Base-by-base conservation (phyloP, 2,888 invertebrate genomes). In the Apotomis capreana region DNA sequence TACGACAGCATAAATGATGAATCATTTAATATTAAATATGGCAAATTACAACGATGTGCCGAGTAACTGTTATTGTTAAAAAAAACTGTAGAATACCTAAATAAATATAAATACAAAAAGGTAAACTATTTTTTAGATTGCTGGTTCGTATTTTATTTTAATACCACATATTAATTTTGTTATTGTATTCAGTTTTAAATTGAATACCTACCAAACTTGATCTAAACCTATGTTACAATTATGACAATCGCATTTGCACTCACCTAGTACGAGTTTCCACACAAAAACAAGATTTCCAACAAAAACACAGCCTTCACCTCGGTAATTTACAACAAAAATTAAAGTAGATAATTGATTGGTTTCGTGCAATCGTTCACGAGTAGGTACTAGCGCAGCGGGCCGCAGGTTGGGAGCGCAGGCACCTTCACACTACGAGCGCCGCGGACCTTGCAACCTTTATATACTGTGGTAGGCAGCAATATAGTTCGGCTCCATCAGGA, bases 381-480 rank as follows among this genome's bases (percentile, higher is more conserved):
- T n/a, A n/a, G n/a, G n/a, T 65, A 51, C 46, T 55, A 54, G 65
- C 67, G 67, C 78, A 78, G 77, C 80, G 76, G 76, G 75, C 80
- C 79, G 80, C 83, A 76, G 78, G 83, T 78, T 74, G 83, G 76
- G 79, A 74, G 77, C 84, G 78, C 78, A 76, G 87, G 70, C 81
- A 78, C 77, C 71, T 77, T 81, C 79, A 79, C 84, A 89, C 89
- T 90, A 88, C 89, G 86, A 84, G 83, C 83, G 83, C 85, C 81
- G 83, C 81, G 79, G 76, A 79, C 80, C 84, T 82, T 81, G 78
- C 79, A 77, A 80, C 79, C 86, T 89, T 90, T 91, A 89, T 91
- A 91, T 90, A 88, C 84, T 79, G 67, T 75, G 73, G 74, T 75
- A 74, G 77, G 78, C 79, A 80, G 77, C 83, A 83, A 79, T 80